Evolutionary conservation across 2,888 invertebrate genomes (phyloP).

Genomic region (Drosophila colorata): DNA sequence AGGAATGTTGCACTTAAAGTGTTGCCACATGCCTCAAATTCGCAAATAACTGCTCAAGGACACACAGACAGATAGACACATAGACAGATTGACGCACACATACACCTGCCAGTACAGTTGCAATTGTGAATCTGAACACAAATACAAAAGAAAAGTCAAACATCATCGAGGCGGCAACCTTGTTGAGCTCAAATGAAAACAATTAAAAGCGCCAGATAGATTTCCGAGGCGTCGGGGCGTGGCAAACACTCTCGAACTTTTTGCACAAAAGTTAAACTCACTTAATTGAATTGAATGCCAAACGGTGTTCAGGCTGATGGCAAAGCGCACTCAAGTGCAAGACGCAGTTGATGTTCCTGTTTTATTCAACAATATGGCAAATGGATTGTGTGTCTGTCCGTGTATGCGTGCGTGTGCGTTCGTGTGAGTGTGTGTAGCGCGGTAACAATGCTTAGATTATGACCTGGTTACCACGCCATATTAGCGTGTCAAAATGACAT

Average conservation of each 20-base stretch:
- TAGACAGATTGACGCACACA: not conserved
- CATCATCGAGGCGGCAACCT: conserved; percentile 45
- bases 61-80: not conserved
- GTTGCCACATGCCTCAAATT: conserved; percentile 12
- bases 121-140: conserved; percentile 7
- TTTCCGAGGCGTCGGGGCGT: conserved; percentile 18
- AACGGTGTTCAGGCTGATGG: conserved; percentile 25
- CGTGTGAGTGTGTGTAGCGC: not conserved
- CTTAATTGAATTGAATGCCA: conserved; percentile 76
- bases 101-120: conserved; percentile 1
- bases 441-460: conserved; percentile 48
- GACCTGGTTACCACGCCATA: conserved; percentile 57
- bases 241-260: conserved; percentile 23
- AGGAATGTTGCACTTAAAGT: conserved; percentile 30
- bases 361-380: conserved; percentile 57
- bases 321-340: conserved; percentile 66
- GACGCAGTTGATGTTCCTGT: conserved; percentile 27
- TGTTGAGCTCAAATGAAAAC: conserved; percentile 63
- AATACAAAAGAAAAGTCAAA: conserved; percentile 42
- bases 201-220: conserved; percentile 52
- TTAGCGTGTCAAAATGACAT: conserved; percentile 73
- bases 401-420: not conserved
- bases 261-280: conserved; percentile 43
- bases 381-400: conserved; percentile 33
- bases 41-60: conserved; percentile 21